A percentile compares a stretch with the other conserved stretches of the same genome.
phyloP scores from a whole-genome alignment of 2,888 invertebrate species.

The Lacanobia wlatinum region DNA sequence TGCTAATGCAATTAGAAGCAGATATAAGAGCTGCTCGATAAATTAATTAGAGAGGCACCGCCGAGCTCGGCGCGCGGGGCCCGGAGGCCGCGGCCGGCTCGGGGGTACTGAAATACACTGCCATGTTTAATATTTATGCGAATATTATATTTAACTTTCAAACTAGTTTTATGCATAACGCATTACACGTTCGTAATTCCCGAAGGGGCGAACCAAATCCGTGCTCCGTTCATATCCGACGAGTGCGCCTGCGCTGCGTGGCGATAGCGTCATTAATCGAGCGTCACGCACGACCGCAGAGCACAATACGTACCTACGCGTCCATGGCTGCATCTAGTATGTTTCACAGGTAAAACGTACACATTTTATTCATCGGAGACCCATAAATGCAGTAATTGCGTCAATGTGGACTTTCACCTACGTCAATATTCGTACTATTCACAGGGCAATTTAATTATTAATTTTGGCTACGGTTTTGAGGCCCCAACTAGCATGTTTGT shows the following conservation, averaged over 20 bases:
- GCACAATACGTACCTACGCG: neutral
- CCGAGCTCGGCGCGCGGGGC: neutral
- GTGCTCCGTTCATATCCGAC: conserved; percentile 29
- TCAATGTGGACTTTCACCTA: conserved; percentile 12
- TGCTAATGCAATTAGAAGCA: conserved; percentile 63
- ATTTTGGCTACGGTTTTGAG: neutral
- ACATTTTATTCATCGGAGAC: conserved; percentile 8
- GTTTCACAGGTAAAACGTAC: conserved; percentile 17
- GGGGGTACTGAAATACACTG: conserved; percentile 33
- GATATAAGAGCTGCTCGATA: conserved; percentile 59
- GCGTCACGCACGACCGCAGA: conserved; percentile 32
- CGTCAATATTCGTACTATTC: neutral
- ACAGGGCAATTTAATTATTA: neutral
- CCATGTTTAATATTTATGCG: conserved; percentile 47
- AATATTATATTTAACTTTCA: conserved; percentile 55
- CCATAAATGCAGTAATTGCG: conserved; percentile 13
- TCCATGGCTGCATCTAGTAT: neutral
- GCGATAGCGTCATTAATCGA: conserved; percentile 18
- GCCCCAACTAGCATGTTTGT: neutral
- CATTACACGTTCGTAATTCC: conserved; percentile 46
- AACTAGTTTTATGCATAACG: conserved; percentile 58
- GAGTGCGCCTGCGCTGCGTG: conserved; percentile 4
- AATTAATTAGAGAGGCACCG: conserved; percentile 53
- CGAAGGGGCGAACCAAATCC: conserved; percentile 31
- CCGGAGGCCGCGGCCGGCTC: conserved; percentile 3